Base-by-base conservation (phyloP, 1,140 invertebrate genomes). In the Drosophila equinoxialis region DNA sequence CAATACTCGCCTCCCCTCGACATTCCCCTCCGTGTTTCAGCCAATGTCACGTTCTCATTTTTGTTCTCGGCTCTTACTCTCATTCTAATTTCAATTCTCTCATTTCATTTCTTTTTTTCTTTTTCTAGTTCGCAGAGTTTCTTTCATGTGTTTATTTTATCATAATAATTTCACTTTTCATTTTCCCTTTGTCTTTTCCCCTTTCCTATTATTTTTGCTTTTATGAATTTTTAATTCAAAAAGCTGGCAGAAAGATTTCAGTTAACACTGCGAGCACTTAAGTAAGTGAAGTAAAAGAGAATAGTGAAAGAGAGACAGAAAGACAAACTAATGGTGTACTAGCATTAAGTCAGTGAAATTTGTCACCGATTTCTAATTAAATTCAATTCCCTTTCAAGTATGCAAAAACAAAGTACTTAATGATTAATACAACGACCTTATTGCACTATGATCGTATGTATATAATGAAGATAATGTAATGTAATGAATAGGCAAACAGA, bases 201-300 rank as follows among this genome's bases (percentile, higher is more conserved):
- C 17, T 23, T 23, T 14, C n/a, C 14, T 11, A 48, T 48, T 48
- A 14, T 51, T 90, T 90, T 74, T 81, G 84, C 87, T 87, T 83
- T 90, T 90, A 90, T 90, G 82, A 90, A 90, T 90, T 90, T 90
- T 81, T 87, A 87, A 90, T 90, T 90, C 83, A 68, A 79, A 77
- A 71, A 85, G 57, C 68, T 51, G 74, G 30, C 48, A 65, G 58
- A 70, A 65, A 71, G 35, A 51, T 51, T 51, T 51, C 17, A 51
- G 45, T 51, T 59, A 59, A 37, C 57, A 59, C 30, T 59, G 6
- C 10, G 30, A 58, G 26, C 26, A 13, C 57, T 59, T 37, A 20
- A 62, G 20, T n/a, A 20, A 62, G 60, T 42, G 1, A 3, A 60
- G 10, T 14, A n/a, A 35, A 39, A 60, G 20, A 35, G 54, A 57